Evolutionary conservation across 2,113 vertebrate genomes (phyloP).

Genomic region (Stictonetta naevosa): DNA sequence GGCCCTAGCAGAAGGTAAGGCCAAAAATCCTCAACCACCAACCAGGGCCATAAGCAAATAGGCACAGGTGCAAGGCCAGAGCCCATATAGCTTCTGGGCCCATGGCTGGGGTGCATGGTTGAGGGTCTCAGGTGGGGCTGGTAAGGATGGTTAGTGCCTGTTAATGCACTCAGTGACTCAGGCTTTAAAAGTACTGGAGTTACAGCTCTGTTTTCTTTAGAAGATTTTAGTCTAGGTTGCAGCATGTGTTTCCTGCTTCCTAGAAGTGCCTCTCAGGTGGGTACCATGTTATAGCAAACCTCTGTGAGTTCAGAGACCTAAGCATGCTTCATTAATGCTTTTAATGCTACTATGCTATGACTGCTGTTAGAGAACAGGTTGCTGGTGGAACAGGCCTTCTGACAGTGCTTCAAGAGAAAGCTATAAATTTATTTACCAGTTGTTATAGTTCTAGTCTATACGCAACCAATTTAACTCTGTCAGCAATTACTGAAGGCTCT

Average conservation of each 20-base stretch:
- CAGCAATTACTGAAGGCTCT: fast-evolving
- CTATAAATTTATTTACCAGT: fast-evolving
- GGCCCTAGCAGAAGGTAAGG: fast-evolving
- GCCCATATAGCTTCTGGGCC: not conserved
- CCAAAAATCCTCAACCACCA: fast-evolving
- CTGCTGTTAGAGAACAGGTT: not conserved
- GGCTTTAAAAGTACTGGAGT: not conserved
- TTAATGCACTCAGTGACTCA: not conserved
- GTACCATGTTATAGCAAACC: fast-evolving
- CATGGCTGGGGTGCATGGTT: fast-evolving
- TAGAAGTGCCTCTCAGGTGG: not conserved
- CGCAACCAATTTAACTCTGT: not conserved
- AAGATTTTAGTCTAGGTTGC: fast-evolving
- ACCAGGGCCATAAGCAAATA: not conserved
- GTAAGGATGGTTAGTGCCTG: not conserved
- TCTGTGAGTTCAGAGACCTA: fast-evolving
- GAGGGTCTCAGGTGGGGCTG: not conserved
- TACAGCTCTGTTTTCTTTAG: fast-evolving
- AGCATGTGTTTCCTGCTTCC: fast-evolving
- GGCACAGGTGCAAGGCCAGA: fast-evolving
- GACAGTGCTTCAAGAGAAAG: not conserved
- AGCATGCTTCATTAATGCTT: fast-evolving
- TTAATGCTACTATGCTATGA: not conserved
- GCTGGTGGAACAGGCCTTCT: not conserved
- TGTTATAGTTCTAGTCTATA: not conserved